Evolutionary conservation across 1,140 invertebrate genomes (phyloP), one percentile per base, ranked within the genome.

Genomic region (Orchestia grillus): DNA sequence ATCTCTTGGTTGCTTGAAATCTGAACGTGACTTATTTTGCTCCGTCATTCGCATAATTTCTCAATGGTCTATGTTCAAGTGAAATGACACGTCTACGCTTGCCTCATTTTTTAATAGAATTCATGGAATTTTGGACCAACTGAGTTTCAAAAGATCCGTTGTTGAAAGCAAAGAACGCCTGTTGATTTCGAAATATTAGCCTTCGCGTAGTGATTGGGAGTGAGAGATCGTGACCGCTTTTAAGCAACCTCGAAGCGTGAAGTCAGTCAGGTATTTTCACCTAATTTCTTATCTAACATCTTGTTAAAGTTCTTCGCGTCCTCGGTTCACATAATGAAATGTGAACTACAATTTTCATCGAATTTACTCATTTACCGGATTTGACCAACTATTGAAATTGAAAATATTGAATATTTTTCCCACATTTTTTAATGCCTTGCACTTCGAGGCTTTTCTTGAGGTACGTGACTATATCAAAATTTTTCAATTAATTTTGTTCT

Each of bases 1-100:
- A 94, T 45, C 43, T 94, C 92, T 45, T 94, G 92, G 92, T 45
- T 94, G 92, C 92, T 94, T 45, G 44, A 45, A 94, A 94, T 45
- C 92, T 47, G 40, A 44, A 47, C 41, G 88, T 91, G 19, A 91
- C 44, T 91, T 28, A 36, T 77, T 77, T 77, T 77, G 28, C 11
- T 3, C 47, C 47, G 47, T 53, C 6, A 53, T 53, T 53, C 62
- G 62, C 36, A 23, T 77, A 15, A 77, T 36, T 77, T 77, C 62
- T 77, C 62, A 77, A 3, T 77, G 62, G 28, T 36, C 62, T 15
- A 23, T 23, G 62, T 28, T 53, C 62, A 77, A 77, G 62, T 77
- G 36, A 36, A 36, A 28, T 23, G 11, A 77, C 3, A 15, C 11
- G 15, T 77, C 62, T 77, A 77, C 47, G 47, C 28, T 77, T 77